phyloP scores from a whole-genome alignment of 1,140 invertebrate genomes.

The Drosophila melanogaster region Release_6_plus_ISO1_MT NT_033779.5:14760501-14761000 shows the following conservation, averaged over 20 bases:
- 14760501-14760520: neutral
- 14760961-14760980: neutral
- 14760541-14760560: too few species aligned
- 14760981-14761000: neutral
- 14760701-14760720: neutral
- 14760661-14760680: too few species aligned
- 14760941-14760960: neutral
- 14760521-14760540: neutral
- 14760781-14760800: neutral
- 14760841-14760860: neutral
- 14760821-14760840: neutral
- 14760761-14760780: too few species aligned
- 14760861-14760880: neutral
- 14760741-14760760: neutral
- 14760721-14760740: slow-evolving; percentile 7
- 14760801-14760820: neutral
- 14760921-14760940: neutral
- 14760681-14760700: neutral
- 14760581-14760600: too few species aligned
- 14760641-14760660: too few species aligned
- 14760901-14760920: slow-evolving; percentile 1
- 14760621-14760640: too few species aligned
- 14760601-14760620: too few species aligned
- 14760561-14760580: too few species aligned
- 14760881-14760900: neutral